Base-by-base conservation (phyloP, 2,113 vertebrate species). In the Charadrius vociferus region DNA sequence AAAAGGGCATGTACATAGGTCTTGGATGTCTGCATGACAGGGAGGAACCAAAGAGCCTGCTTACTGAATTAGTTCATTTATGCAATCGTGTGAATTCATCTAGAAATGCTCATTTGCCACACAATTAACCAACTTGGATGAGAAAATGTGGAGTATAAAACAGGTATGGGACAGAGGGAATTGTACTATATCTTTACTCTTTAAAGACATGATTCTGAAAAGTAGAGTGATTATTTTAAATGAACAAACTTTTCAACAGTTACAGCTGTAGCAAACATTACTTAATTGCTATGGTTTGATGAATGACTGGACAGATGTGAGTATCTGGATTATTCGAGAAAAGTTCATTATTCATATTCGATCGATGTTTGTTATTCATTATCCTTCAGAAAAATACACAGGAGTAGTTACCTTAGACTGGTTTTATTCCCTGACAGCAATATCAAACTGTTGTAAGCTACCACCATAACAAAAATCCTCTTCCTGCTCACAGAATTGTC, bases 1-100 rank as follows among this genome's bases (percentile, higher is more conserved):
- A 59, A 14, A 52, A 41, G 12, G 9, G 8, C 5, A 3, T 1
- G 0, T 50, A 27, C 6, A 4, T 10, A 32, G 30, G 37, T 52
- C 10, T 55, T 53, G 9, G 36, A 36, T 45, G 10, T 52, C 16
- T 65, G 34, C 7, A 7, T 26, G 52, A 32, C 14, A 29, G 6
- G 13, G 13, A 83, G 41, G 45, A 62, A 55, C 19, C 6, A 20
- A 59, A 81, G 68, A 62, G 30, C 30, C 14, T 49, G 34, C 66
- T 70, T 67, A 16, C 41, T 62, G 29, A 66, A 43, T 92, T 50
- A 56, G 27, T 52, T 82, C 45, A 32, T 86, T 77, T 73, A 34
- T 70, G 49, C n/a, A 81, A 0, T 50, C 17, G 2, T 14, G 8
- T 72, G 74, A 49, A 74, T 70, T 83, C 14, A 30, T 49, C 56